These are phyloP conservation scores for Decapterus maruadsi DNA, from an alignment of 2,797 vertebrate species.

Conservation along the genomic window DNA sequence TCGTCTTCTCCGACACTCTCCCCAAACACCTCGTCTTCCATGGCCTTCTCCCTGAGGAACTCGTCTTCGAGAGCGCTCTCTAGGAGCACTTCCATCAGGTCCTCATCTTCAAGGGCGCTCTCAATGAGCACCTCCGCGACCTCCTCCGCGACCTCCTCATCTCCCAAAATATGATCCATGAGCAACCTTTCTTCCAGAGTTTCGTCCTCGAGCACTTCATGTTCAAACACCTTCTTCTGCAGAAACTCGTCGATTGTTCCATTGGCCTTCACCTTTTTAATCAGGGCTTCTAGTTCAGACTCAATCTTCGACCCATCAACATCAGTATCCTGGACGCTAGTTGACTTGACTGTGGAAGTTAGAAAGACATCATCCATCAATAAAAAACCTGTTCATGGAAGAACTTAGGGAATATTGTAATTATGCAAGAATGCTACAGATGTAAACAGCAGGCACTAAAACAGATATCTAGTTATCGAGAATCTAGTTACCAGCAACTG, in stretches of 20 bases:
- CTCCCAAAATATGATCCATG: background rate
- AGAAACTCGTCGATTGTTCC: background rate
- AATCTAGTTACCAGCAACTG: background rate
- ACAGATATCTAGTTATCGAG: background rate
- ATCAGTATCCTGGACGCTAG: accelerated
- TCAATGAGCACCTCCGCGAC: background rate
- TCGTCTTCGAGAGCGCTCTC: background rate
- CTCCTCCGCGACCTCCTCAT: background rate
- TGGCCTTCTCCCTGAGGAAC: too few species aligned
- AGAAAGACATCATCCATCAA: background rate
- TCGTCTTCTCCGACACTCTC: too few species aligned
- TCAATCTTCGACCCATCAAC: background rate
- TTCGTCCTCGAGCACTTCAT: too few species aligned
- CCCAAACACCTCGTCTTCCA: background rate
- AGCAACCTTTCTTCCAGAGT: background rate
- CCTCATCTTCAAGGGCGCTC: background rate
- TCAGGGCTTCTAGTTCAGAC: background rate
- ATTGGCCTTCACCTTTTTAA: background rate
- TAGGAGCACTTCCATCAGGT: background rate
- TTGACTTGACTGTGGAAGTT: background rate
- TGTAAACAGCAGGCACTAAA: too few species aligned
- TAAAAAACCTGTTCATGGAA: background rate
- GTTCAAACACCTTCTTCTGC: too few species aligned
- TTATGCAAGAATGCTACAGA: background rate
- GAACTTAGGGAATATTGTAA: background rate